Conservation (phyloP, 2,888 invertebrate genomes). For the Nomada fabriciana region DNA sequence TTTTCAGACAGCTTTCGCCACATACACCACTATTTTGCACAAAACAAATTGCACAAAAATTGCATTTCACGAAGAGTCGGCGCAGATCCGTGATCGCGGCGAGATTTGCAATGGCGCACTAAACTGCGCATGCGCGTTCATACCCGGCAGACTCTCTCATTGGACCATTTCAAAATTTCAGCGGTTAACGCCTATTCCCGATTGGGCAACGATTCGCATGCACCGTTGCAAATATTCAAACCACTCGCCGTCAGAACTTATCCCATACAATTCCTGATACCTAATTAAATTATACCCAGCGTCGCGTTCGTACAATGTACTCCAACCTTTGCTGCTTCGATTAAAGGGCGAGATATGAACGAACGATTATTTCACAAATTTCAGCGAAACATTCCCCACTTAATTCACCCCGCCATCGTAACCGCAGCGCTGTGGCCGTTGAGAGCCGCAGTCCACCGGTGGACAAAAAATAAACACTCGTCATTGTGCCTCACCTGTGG, state of each 20-base stretch:
- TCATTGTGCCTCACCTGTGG: slow-evolving; percentile 46
- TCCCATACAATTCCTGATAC: background rate
- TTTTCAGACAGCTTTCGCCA: background rate
- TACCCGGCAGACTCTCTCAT: background rate
- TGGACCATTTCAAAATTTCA: background rate
- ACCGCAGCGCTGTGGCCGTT: slow-evolving; percentile 29
- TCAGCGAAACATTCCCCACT: too few species aligned
- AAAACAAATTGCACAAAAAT: background rate
- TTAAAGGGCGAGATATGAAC: too few species aligned
- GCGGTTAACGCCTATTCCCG: background rate
- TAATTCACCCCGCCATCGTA: slow-evolving; percentile 25
- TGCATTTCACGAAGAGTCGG: background rate
- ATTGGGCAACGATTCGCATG: background rate
- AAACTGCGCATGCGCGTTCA: background rate
- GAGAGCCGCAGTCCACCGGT: background rate
- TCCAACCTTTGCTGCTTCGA: background rate
- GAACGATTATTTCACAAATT: too few species aligned
- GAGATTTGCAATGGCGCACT: background rate
- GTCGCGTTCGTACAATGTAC: background rate
- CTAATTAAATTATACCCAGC: background rate
- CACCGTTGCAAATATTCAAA: slow-evolving; percentile 3
- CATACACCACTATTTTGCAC: background rate
- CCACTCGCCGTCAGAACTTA: background rate
- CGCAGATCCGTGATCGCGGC: background rate
- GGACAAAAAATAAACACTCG: slow-evolving; percentile 38